Evolutionary conservation across 2,113 vertebrate genomes (phyloP).

Genomic region (Speoplatyrhinus poulsoni): DNA sequence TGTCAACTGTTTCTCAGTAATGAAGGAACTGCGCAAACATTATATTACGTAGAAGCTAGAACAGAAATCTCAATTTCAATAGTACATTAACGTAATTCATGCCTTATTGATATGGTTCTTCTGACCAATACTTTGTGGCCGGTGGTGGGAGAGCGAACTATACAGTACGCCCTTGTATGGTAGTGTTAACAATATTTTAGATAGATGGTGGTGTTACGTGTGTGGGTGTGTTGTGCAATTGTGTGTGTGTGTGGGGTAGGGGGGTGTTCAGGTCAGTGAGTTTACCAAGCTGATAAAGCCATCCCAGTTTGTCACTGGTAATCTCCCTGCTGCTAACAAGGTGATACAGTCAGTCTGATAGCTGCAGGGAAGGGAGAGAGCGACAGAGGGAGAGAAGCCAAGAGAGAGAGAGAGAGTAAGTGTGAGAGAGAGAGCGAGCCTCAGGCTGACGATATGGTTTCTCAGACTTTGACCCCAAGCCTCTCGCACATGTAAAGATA

Average conservation of each 20-base stretch:
- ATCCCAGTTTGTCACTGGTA: constrained; percentile 72
- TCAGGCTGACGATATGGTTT: constrained; percentile 14
- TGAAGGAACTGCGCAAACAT: too few relatives aligned
- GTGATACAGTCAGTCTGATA: constrained; percentile 61
- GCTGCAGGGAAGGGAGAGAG: constrained; percentile 46
- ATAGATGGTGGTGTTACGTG: background rate
- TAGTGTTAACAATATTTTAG: constrained; percentile 53
- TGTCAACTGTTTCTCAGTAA: background rate
- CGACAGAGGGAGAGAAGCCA: background rate
- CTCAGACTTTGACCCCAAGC: constrained; percentile 26
- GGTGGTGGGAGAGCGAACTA: constrained; percentile 8
- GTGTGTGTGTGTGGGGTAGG: background rate
- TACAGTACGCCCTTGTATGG: constrained; percentile 44
- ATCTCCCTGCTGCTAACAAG: constrained; percentile 67
- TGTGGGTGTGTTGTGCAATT: background rate
- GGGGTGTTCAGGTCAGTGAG: constrained; percentile 54
- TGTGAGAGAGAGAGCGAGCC: constrained; percentile 5
- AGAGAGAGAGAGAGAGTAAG: constrained; percentile 25
- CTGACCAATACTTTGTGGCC: constrained; percentile 30
- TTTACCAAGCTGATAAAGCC: constrained; percentile 73
- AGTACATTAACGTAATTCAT: too few relatives aligned
- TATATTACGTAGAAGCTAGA: too few relatives aligned
- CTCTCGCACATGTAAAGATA: constrained; percentile 36
- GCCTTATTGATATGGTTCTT: constrained; percentile 9
- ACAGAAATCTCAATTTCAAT: too few relatives aligned